Evolutionary conservation across 30 jellyfish, hydroid and myxozoan genomes (phyloP), one percentile per base, ranked within the genome.

Genomic region (Rhopilema esculentum): DNA sequence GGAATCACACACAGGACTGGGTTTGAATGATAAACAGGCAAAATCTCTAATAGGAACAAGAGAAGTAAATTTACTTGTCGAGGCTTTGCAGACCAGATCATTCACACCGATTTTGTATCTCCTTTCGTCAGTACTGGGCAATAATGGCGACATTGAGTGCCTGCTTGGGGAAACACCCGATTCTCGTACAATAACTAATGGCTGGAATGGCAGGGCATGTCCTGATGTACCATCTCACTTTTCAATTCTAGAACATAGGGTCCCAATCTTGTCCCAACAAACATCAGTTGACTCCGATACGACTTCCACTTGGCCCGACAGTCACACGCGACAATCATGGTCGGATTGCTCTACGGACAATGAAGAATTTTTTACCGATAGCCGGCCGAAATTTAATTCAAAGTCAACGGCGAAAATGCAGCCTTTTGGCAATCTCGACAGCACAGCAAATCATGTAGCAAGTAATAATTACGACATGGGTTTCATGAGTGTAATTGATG

Each of bases 21-120:
- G n/a, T n/a, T n/a, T n/a, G n/a, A n/a, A 1, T 4, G 69, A 6
- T 40, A 40, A 40, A 40, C 9, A 12, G 12, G 57, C 6, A 12
- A 6, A 12, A 40, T 40, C 57, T 40, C 9, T 40, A 29, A 18
- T 30, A 18, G 65, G 84, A n/a, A 25, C 84, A 18, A 66, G 30
- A 0, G 82, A 80, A 62, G 51, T 80, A 8, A 67, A 75, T 20
- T 75, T 85, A 65, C 83, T 85, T 28, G 51, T 69, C 1, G 94
- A 85, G 50, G 94, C 94, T 18, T 50, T 85, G 6, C 85, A 70
- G 30, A 85, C 94, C 8, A 78, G 86, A 21, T 85, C 94, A 17
- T 75, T 85, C 26, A 33, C 69, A 21, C 94, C 94, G 28, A 66
- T 85, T 17, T 81, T 64, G 1, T 75, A 73, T 21, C 51, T 85